Evolutionary conservation across 2,797 vertebrate species (phyloP).

Genomic region (Buceros bicornis): DNA sequence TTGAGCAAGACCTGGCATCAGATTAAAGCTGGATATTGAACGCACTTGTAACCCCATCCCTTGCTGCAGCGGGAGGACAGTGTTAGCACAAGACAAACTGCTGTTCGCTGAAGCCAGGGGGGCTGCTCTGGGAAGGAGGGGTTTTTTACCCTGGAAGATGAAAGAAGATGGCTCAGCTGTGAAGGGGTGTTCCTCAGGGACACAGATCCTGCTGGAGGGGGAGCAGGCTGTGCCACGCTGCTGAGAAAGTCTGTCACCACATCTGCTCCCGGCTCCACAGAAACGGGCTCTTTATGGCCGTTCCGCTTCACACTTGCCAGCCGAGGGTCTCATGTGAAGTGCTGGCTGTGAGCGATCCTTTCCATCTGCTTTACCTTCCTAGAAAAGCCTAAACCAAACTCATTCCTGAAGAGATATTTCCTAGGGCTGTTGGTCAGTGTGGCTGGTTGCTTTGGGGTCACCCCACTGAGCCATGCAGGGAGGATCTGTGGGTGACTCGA

Average conservation of each 20-base stretch:
- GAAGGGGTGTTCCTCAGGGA: not conserved
- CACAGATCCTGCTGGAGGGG: not conserved
- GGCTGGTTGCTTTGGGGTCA: not conserved
- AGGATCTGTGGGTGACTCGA: not conserved
- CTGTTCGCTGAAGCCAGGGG: not conserved
- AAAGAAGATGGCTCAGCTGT: not conserved
- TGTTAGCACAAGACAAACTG: not conserved
- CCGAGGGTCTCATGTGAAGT: not conserved
- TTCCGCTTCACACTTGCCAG: not conserved
- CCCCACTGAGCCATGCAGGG: not conserved
- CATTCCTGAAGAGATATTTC: not conserved
- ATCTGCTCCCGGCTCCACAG: not conserved
- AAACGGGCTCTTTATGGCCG: not conserved
- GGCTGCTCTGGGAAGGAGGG: not conserved
- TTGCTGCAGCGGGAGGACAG: not conserved
- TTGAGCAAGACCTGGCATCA: not conserved
- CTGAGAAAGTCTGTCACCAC: not conserved
- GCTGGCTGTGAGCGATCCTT: not conserved
- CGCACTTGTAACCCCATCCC: not conserved
- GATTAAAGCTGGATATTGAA: not conserved
- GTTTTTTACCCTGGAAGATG: not conserved
- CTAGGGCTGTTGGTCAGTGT: not conserved
- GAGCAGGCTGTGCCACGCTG: not conserved
- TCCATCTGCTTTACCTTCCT: rapidly evolving
- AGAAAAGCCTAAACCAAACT: not conserved